Base-by-base conservation (phyloP, 2,888 invertebrate species). In the Meiosimyza platycephala region DNA sequence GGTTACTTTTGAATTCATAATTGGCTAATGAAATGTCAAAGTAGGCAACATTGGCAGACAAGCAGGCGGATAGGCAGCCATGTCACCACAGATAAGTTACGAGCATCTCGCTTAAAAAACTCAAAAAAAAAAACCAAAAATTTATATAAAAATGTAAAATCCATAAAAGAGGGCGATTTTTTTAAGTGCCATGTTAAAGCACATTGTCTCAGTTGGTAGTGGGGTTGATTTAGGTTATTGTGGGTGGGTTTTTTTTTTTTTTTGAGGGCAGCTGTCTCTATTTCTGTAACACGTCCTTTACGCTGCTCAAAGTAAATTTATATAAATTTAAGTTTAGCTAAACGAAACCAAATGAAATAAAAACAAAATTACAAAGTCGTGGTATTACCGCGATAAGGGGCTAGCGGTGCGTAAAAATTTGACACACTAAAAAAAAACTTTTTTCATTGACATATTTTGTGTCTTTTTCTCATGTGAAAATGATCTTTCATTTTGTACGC, bases 21-120 rank as follows among this genome's bases (percentile, higher is more conserved):
- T 83, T 82, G 82, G 82, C 81, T 83, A 82, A 82, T 82, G 82
- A 82, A 82, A 83, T 81, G 82, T 81, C 82, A 83, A 82, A 82
- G 28, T 28, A 57, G 57, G 28, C 57, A 57, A 57, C 22, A 28
- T 11, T 11, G 28, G n/a, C 22, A 13, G 28, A 6, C 28, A 57
- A 11, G 28, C 57, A 57, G 57, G 40, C 40, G 9, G 40, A 9
- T 40, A 40, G 40, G 40, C 6, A 40, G 40, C 40, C 40, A 40
- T 40, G 9, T 40, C 40, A 40, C 6, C 40, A 40, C 40, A 40
- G 40, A 40, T 40, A 40, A 40, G 40, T 40, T 40, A 40, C 40
- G 40, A 40, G 40, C 40, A 40, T 6, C 40, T 40, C 40, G 40
- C 40, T 9, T 1, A 40, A 7, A 40, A 40, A 40, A 9, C 0